Evolutionary conservation across 2,888 invertebrate species (phyloP).

Genomic region (Eupithecia pulchellata): DNA sequence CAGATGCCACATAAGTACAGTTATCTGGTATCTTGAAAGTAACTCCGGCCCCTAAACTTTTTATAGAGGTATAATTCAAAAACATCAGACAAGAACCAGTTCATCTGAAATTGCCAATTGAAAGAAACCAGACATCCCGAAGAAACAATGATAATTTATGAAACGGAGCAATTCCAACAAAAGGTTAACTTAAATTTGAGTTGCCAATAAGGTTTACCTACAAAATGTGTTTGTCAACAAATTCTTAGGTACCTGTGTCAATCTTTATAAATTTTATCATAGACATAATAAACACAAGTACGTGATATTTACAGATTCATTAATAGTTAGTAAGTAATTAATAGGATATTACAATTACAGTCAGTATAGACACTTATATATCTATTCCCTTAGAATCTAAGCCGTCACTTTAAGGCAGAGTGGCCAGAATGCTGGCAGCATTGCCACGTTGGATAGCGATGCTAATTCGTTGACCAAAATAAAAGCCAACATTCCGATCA

Average conservation of each 20-base stretch:
- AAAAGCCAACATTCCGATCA: no score
- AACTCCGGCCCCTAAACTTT: not conserved
- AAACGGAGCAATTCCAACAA: conserved; percentile 14
- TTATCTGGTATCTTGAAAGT: not conserved
- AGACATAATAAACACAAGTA: not conserved
- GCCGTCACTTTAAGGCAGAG: no score
- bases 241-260: not conserved
- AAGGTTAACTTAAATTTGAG: not conserved
- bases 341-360: no score
- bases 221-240: not conserved
- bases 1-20: not conserved
- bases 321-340: no score
- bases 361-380: no score
- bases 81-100: conserved; percentile 17
- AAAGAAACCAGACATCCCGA: conserved; percentile 29
- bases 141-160: conserved; percentile 23
- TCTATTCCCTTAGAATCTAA: no score
- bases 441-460: no score
- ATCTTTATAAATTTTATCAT: not conserved
- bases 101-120: conserved; percentile 30
- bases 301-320: no score
- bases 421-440: no score
- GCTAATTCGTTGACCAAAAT: no score
- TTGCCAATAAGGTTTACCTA: not conserved
- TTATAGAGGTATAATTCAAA: conserved; percentile 25